phyloP scores from a whole-genome alignment of 2,888 invertebrate species.

The Idaea biselata region DNA sequence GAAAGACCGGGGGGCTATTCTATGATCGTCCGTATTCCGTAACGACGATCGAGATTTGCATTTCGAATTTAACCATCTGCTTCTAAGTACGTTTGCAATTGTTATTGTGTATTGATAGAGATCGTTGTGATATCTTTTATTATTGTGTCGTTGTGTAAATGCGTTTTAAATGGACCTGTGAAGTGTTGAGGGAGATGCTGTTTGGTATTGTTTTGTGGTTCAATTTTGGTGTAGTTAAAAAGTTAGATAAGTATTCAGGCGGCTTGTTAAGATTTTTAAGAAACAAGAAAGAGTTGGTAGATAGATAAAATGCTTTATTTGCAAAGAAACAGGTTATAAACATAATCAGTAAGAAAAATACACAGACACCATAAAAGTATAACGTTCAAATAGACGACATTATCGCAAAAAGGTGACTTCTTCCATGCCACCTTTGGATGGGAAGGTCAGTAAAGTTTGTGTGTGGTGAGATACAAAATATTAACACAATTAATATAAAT shows the following conservation, averaged over 20 bases:
- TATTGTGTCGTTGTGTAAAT: conserved; percentile 24
- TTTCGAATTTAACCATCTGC: conserved; percentile 32
- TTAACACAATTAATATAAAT: too few relatives aligned
- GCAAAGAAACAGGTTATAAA: too few relatives aligned
- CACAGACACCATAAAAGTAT: too few relatives aligned
- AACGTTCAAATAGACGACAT: too few relatives aligned
- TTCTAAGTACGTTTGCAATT: conserved; percentile 29
- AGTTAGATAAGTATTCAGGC: not conserved
- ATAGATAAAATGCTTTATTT: too few relatives aligned
- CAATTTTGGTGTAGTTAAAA: not conserved
- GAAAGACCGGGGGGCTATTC: conserved; percentile 41
- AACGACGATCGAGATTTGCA: conserved; percentile 39
- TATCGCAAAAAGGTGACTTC: too few relatives aligned
- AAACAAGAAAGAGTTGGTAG: not conserved
- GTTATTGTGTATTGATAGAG: conserved; percentile 31
- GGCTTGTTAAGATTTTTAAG: not conserved
- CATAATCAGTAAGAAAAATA: too few relatives aligned
- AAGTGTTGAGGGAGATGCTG: not conserved
- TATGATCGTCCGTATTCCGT: conserved; percentile 35
- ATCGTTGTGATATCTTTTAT: conserved; percentile 18
- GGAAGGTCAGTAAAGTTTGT: too few relatives aligned
- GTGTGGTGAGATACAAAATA: too few relatives aligned
- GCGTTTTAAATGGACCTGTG: conserved; percentile 11
- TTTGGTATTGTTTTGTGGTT: not conserved
- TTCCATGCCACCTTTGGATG: too few relatives aligned